Base-by-base conservation (phyloP, 2,888 invertebrate species). In the Bedellia somnulentella region DNA sequence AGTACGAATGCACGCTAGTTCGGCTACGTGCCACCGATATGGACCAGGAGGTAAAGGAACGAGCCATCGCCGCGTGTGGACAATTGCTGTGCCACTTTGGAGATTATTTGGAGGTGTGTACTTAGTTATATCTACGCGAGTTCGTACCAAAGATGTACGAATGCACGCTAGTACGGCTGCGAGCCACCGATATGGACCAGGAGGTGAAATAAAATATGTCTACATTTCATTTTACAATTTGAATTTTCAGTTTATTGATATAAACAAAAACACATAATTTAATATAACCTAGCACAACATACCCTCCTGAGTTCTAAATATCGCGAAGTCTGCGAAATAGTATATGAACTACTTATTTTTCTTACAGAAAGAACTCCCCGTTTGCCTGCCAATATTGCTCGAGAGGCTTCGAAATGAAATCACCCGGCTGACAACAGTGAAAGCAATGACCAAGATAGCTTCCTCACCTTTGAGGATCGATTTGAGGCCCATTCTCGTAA, bases 31-130 rank as follows among this genome's bases (percentile, higher is more conserved):
- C 97, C 17, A 90, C 96, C 0, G 98, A 99, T 57, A 95, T 98
- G 52, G 99, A 99, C 73, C 98, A 99, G 59, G 99, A 99, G 70
- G 98, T 99, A 0, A 98, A 99, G 62, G 99, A 99, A 56, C 82
- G 95, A 14, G 96, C 99, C 6, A 98, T 99, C 38, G 89, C 94
- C 1, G 94, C 97, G 47, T 93, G 94, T 87, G 95, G 96, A 9
- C 93, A 96, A 61, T 87, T 97, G 29, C 83, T 98, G 28, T 89
- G 92, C 36, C 92, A 93, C 58, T 84, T 97, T 42, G 96, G 95
- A 0, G 94, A 96, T 60, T 83, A 85, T 43, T 63, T 96, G 29
- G 78, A 85, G 58, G 79, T 80, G 35, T 27, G 35, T 37, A 12
- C n/a, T 15, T 11, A n/a, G 25, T 16, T 2, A 10, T 16, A 24